Percentiles rank a stretch among this genome's conserved stretches.
Evolutionary conservation across 1,140 invertebrate genomes (phyloP).

Genomic region (Bacillus rossius): DNA sequence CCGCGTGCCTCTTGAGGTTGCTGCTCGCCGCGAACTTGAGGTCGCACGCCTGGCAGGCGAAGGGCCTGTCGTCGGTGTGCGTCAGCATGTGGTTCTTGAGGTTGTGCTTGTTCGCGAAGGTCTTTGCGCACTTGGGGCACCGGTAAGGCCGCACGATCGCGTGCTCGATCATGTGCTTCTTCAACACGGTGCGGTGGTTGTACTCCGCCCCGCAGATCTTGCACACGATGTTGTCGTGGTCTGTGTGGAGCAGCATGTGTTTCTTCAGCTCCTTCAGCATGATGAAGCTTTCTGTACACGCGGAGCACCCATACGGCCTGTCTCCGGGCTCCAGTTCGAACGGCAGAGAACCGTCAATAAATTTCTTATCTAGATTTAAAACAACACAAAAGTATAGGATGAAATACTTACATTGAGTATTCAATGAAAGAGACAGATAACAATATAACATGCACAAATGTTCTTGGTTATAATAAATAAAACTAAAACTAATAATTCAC

Average conservation of each 20-base stretch:
- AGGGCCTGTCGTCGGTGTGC: slow-evolving; percentile 15
- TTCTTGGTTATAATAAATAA: too few relatives aligned
- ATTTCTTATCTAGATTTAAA: too few relatives aligned
- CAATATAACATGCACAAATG: too few relatives aligned
- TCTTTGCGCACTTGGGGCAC: slow-evolving; percentile 48
- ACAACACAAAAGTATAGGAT: too few relatives aligned
- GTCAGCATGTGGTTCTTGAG: slow-evolving; percentile 37
- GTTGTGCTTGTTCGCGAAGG: slow-evolving; percentile 46
- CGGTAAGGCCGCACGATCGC: slow-evolving; percentile 53
- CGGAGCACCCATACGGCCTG: too few relatives aligned
- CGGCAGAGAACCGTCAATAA: too few relatives aligned
- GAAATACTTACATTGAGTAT: too few relatives aligned
- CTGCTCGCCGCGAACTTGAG: slow-evolving; percentile 22
- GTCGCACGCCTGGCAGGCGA: background rate
- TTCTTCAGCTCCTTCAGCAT: too few relatives aligned
- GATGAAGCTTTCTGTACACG: too few relatives aligned
- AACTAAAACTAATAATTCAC: too few relatives aligned
- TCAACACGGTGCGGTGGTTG: background rate
- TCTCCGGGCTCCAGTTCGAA: too few relatives aligned
- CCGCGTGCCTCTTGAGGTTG: slow-evolving; percentile 70
- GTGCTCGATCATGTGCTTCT: background rate
- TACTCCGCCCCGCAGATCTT: slow-evolving; percentile 1
- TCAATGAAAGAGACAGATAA: too few relatives aligned
- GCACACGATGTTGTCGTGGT: background rate
- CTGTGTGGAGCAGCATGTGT: background rate